Evolutionary conservation across 1,140 invertebrate genomes (phyloP).

Genomic region (Drosophila rufa): DNA sequence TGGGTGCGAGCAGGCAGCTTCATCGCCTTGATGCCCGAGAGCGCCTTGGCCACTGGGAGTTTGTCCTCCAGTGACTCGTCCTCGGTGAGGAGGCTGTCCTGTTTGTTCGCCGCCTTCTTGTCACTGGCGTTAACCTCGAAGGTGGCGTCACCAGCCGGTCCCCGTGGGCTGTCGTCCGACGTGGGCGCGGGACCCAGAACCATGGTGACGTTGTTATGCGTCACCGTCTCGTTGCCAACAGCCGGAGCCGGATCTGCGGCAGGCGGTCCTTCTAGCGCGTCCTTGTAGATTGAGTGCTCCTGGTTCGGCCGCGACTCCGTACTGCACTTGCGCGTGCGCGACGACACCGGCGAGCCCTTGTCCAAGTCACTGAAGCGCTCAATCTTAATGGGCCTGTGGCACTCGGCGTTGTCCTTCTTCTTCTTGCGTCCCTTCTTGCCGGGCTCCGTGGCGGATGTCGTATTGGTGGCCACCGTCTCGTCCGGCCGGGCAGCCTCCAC

Average conservation of each 20-base stretch:
- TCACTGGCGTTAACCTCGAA: slow-evolving; percentile 56
- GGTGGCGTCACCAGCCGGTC: slow-evolving; percentile 37
- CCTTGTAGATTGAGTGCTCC: slow-evolving; percentile 72
- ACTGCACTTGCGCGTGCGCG: slow-evolving; percentile 67
- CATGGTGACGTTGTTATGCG: slow-evolving; percentile 24
- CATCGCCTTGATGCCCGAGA: slow-evolving; percentile 45
- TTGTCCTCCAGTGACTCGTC: slow-evolving; percentile 70
- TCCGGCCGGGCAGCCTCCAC: slow-evolving; percentile 16
- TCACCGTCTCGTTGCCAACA: slow-evolving; percentile 50
- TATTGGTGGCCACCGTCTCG: slow-evolving; percentile 50
- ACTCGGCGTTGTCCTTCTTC: slow-evolving; percentile 53
- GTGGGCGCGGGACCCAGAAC: slow-evolving; percentile 49
- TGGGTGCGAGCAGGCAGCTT: slow-evolving; percentile 74
- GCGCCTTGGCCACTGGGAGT: slow-evolving; percentile 29
- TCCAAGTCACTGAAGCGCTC: slow-evolving; percentile 77
- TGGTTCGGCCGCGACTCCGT: slow-evolving; percentile 34
- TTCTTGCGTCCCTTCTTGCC: slow-evolving; percentile 60
- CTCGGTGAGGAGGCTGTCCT: slow-evolving; percentile 75
- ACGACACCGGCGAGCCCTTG: slow-evolving; percentile 52
- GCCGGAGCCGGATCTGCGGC: not conserved
- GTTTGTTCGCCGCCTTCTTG: slow-evolving; percentile 20
- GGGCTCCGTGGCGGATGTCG: slow-evolving; percentile 14
- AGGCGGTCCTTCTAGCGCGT: slow-evolving; percentile 64
- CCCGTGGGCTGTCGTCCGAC: slow-evolving; percentile 37
- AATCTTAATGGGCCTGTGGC: slow-evolving; percentile 73